Base-by-base conservation (phyloP, 1,140 invertebrate genomes). In the Ceratina japonica region DNA sequence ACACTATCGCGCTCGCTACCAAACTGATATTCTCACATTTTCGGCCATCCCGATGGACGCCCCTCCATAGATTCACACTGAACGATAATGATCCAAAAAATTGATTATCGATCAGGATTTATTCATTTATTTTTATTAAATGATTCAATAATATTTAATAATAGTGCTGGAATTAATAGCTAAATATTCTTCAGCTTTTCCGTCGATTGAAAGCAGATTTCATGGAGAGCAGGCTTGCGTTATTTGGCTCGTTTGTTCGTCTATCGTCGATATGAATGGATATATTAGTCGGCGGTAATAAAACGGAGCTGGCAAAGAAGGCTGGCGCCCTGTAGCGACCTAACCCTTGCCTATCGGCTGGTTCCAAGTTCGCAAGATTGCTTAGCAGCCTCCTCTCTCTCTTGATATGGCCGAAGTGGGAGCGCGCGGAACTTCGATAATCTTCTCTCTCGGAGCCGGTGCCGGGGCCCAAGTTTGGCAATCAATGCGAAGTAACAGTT, bases 401-500 rank as follows among this genome's bases (percentile, higher is more conserved):
- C 27, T 31, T 81, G 85, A 86, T 86, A 86, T 81, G 85, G 68
- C 75, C 81, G 63, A 77, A 66, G 78, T 68, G 58, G 77, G 72
- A 81, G 72, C 80, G 61, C 79, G 80, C 68, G 71, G 82, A 87
- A 87, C 82, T 87, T 87, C 85, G 85, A 87, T 87, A 87, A 87
- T 87, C 86, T 87, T 82, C 76, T 74, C 84, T 51, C 27, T 31
- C 27, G 27, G 62, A 71, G 62, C 24, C 86, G 85, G 76, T 62
- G 77, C 74, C 73, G 74, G 81, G 63, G 66, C 85, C 80, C 84
- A 87, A 87, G 86, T 87, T 87, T 87, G 85, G 85, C 86, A 87
- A 87, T 87, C 86, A 87, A 87, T 87, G 86, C 73, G 85, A 86
- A 84, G 86, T 87, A 87, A 87, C 85, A 87, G 86, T 87, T 87